These are phyloP conservation scores for Melanerpes formicivorus DNA, from an alignment of 2,113 vertebrate species.

Conservation along the genomic window DNA sequence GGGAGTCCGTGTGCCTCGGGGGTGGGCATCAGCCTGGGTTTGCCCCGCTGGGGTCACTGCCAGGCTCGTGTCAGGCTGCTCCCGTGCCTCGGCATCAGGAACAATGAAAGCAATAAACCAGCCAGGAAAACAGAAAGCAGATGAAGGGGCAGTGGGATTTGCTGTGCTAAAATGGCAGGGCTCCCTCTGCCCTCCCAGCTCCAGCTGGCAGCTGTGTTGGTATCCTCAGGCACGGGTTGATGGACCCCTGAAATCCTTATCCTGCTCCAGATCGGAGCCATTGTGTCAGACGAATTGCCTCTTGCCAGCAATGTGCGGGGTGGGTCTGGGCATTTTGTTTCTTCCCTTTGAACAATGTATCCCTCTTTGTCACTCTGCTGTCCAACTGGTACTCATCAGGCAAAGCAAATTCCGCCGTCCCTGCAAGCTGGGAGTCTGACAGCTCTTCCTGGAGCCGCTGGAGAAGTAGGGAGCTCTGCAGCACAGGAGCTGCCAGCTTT, in stretches of 20 bases:
- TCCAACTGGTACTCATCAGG: neutral
- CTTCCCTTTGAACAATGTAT: conserved; percentile 1
- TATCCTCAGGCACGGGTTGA: neutral
- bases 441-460: neutral
- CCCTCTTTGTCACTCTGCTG: neutral
- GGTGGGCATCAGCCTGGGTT: neutral
- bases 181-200: neutral
- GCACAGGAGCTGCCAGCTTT: neutral
- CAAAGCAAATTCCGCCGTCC: neutral
- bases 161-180: neutral
- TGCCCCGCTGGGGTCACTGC: accelerated
- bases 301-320: neutral
- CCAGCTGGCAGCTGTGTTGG: neutral
- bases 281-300: neutral
- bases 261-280: neutral
- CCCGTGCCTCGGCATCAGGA: accelerated
- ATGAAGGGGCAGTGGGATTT: neutral
- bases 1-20: neutral
- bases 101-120: neutral
- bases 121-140: neutral
- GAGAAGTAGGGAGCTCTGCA: neutral
- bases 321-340: neutral
- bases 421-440: neutral
- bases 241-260: neutral
- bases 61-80: neutral